Evolutionary conservation across 2,888 invertebrate species (phyloP), one percentile per base, ranked within the genome.

Genomic region (Abrostola tripartita): DNA sequence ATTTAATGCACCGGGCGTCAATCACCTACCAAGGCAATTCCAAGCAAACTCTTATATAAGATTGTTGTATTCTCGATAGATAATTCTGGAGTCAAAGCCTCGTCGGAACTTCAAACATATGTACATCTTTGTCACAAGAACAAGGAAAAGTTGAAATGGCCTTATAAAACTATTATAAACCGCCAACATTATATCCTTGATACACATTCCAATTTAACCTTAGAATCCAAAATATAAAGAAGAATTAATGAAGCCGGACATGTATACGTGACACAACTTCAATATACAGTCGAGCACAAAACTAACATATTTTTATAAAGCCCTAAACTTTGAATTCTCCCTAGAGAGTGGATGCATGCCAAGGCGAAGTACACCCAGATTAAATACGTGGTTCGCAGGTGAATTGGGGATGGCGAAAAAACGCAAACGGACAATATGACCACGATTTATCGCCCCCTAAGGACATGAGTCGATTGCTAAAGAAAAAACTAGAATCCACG

Each of bases 371-470:
- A 86, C 86, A 81, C 83, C 88, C 81, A 89, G 92, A 94, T 93
- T 92, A 93, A 93, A 93, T 93, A 93, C 93, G 93, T 93, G 93
- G 83, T 87, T 85, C 88, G 93, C 91, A 92, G 87, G 85, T 88
- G 85, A 88, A 93, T 87, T 79, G 84, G 83, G 74, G 81, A 80
- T 75, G 79, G 84, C 80, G 83, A 82, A 77, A 78, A 80, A 78
- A 76, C 67, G 63, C 52, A 63, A 65, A 65, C 77, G 67, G 67
- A 76, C 76, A 74, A 71, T 73, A 74, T 85, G 85, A 82, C 87
- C 85, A 78, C 84, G 85, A 91, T 88, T 87, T 89, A 88, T 88
- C 58, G 83, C 81, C 68, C 87, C 84, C 87, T 41, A 44, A 74
- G 65, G 81, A 76, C 65, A 60, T 36, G 76, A 74, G 70, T 70